phyloP scores from a whole-genome alignment of 2,797 vertebrate species.

The Diplodus puntazzo region DNA sequence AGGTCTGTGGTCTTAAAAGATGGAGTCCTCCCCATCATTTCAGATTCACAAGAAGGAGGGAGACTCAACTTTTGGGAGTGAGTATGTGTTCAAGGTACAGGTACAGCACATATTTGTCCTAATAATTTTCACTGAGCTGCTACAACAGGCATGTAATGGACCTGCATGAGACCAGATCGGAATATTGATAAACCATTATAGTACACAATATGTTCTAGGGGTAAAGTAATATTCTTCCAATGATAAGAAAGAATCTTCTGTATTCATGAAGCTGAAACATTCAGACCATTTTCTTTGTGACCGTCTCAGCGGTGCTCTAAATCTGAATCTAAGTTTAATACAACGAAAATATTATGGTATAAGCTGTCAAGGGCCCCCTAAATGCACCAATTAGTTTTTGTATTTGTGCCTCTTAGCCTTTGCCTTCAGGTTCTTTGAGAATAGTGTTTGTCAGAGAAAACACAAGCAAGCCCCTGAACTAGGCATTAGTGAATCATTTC shows the following conservation, averaged over 20 bases:
- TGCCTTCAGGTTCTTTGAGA: not conserved
- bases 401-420: not conserved
- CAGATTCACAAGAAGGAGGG: slow-evolving; percentile 88
- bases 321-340: not conserved
- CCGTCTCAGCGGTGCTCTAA: slow-evolving; percentile 17
- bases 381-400: not conserved
- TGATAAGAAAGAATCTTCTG: not conserved
- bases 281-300: not conserved
- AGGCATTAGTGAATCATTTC: not conserved
- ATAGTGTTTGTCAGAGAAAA: not conserved
- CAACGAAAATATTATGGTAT: not conserved
- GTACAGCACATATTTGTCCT: not conserved
- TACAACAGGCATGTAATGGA: not conserved
- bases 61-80: slow-evolving; percentile 96
- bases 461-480: not conserved
- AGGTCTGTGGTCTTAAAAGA: slow-evolving; percentile 86
- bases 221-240: not conserved
- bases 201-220: not conserved
- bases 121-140: not conserved
- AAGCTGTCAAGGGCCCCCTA: not conserved
- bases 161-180: too few species aligned
- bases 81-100: slow-evolving; percentile 29
- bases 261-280: not conserved
- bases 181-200: not conserved
- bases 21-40: slow-evolving; percentile 87